Conservation (phyloP, 2,797 vertebrate genomes). For the Halcyon smyrnensis region DNA sequence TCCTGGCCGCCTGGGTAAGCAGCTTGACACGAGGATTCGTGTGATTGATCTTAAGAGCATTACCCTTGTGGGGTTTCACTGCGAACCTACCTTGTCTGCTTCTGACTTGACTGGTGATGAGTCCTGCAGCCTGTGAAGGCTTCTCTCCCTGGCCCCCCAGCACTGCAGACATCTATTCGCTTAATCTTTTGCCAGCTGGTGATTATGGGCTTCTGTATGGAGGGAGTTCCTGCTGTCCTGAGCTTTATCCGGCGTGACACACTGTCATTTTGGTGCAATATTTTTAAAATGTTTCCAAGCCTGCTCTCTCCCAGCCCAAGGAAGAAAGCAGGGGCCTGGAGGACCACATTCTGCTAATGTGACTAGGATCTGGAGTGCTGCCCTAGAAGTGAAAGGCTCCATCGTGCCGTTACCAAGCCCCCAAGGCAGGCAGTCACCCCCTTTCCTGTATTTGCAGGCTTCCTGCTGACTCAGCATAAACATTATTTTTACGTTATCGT, state of each 20-base stretch:
- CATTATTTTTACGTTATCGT: background rate
- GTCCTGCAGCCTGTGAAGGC: background rate
- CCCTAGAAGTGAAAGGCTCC: background rate
- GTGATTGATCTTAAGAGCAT: background rate
- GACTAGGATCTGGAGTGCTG: background rate
- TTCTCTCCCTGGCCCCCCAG: background rate
- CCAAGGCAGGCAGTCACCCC: fast-evolving
- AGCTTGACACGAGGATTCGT: background rate
- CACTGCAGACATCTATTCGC: background rate
- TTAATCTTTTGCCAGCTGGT: background rate
- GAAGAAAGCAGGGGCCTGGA: background rate
- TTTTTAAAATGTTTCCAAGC: background rate
- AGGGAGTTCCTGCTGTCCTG: background rate
- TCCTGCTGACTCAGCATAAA: conserved; percentile 1
- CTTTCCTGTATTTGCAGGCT: background rate
- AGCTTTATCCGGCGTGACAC: background rate
- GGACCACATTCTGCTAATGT: background rate
- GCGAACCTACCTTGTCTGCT: background rate
- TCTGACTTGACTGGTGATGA: fast-evolving
- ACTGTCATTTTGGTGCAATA: background rate
- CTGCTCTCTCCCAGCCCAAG: background rate
- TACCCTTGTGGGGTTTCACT: background rate
- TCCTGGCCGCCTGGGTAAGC: background rate
- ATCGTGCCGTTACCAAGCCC: background rate
- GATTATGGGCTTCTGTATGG: background rate